These are phyloP conservation scores for Eudemis profundana DNA, from an alignment of 2,888 invertebrate genomes.

Conservation along the genomic window DNA sequence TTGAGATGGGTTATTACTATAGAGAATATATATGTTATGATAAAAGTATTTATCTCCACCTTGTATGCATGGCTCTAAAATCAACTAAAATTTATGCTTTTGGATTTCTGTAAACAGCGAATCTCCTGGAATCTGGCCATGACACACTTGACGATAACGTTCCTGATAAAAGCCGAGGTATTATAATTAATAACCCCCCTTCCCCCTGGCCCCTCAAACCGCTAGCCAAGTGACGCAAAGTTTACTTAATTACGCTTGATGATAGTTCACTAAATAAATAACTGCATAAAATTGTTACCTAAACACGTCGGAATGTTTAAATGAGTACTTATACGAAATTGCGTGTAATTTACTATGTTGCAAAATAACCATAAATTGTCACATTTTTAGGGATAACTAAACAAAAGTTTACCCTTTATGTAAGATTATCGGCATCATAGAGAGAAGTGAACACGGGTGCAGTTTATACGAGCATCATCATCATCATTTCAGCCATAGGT, in stretches of 20 bases:
- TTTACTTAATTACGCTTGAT: conserved; percentile 39
- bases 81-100: background rate
- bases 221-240: conserved; percentile 36
- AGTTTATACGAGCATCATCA: too few species aligned
- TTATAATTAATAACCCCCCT: conserved; percentile 23
- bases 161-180: conserved; percentile 36
- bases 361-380: too few species aligned
- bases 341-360: too few species aligned
- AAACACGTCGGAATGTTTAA: too few species aligned
- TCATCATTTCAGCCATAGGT: too few species aligned
- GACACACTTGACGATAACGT: conserved; percentile 38
- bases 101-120: conserved; percentile 22
- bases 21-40: background rate
- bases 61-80: too few species aligned
- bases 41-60: background rate
- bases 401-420: too few species aligned
- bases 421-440: too few species aligned
- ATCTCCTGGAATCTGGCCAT: conserved; percentile 24
- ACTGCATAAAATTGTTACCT: conserved; percentile 7
- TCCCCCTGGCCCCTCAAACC: conserved; percentile 8
- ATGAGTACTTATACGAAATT: background rate
- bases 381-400: too few species aligned
- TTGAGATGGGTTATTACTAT: too few species aligned
- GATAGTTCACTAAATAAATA: conserved; percentile 26
- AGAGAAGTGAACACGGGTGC: too few species aligned